These are phyloP conservation scores for Homarus gammarus DNA, from an alignment of 2,888 invertebrate genomes.

Conservation along the genomic window DNA sequence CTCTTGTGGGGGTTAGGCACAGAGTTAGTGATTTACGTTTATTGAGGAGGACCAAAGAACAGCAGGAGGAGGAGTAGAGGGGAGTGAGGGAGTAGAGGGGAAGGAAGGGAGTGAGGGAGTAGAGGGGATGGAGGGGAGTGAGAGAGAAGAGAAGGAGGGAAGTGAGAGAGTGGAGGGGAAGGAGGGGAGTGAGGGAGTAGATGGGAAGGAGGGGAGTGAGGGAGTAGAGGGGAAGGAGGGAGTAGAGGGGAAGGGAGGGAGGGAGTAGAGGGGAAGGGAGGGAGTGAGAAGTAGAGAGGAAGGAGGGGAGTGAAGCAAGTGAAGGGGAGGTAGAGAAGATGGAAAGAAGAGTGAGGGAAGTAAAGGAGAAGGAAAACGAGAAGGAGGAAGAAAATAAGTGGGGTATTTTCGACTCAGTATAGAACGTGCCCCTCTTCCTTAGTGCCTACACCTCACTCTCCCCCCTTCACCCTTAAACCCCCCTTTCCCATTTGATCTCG, in stretches of 20 bases:
- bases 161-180: neutral
- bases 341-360: too few species aligned
- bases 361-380: too few species aligned
- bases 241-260: neutral
- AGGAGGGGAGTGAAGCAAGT: neutral
- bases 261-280: neutral
- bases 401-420: too few species aligned
- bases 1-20: neutral
- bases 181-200: neutral
- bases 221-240: neutral
- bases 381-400: too few species aligned
- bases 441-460: too few species aligned
- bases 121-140: neutral
- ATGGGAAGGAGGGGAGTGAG: neutral
- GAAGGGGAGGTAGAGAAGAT: neutral
- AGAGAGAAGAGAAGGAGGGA: neutral
- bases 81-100: too few species aligned
- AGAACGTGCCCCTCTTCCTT: too few species aligned
- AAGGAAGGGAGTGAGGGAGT: neutral
- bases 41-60: neutral
- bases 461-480: too few species aligned
- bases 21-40: slow-evolving; percentile 26
- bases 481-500: too few species aligned
- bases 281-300: neutral
- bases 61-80: neutral